Evolutionary conservation across 2,113 vertebrate species (phyloP).

Genomic region (Zapornia atra): DNA sequence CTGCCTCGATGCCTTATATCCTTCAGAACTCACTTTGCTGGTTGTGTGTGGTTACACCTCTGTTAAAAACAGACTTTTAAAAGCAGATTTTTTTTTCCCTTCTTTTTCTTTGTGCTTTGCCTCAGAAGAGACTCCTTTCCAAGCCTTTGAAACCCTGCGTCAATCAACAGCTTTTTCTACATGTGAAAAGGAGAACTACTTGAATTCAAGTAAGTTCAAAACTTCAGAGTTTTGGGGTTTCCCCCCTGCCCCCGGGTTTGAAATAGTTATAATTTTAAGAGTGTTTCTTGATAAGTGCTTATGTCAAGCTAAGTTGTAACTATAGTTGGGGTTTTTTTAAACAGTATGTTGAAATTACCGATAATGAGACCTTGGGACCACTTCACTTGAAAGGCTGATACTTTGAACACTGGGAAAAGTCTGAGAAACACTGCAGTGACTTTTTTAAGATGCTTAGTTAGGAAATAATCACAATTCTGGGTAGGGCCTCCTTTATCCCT

Average conservation of each 20-base stretch:
- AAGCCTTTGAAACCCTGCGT: background rate
- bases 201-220: background rate
- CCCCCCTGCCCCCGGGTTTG: background rate
- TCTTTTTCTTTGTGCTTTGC: background rate
- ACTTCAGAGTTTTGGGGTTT: rapidly evolving
- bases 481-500: background rate
- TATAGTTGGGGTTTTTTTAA: background rate
- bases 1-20: background rate
- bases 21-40: background rate
- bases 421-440: background rate
- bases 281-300: background rate
- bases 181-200: background rate
- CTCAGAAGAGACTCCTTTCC: background rate
- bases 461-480: background rate
- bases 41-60: rapidly evolving
- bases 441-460: background rate
- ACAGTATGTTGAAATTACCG: background rate
- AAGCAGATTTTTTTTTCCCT: background rate
- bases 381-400: background rate
- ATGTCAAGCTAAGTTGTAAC: background rate
- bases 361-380: background rate
- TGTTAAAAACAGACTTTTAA: background rate
- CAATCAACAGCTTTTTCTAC: background rate
- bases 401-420: background rate
- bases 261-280: background rate